Percentiles rank a stretch among this genome's conserved stretches.
Conservation (phyloP, 1,140 invertebrate species). For the Drosophila yakuba region DNA sequence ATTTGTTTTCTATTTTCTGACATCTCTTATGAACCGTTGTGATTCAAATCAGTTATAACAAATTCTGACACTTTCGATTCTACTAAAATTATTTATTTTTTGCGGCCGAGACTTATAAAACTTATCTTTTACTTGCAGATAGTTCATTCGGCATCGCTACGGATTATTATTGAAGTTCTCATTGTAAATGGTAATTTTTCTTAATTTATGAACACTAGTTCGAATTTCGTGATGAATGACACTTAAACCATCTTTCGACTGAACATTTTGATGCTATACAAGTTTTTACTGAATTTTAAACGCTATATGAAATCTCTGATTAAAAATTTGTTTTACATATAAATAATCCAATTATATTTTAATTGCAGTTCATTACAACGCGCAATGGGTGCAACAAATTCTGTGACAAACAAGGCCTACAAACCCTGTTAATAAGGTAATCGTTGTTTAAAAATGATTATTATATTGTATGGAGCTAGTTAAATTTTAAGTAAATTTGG, state of each 20-base stretch:
- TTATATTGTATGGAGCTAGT: too few relatives aligned
- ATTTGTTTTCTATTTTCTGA: constrained; percentile 74
- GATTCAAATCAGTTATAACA: constrained; percentile 68
- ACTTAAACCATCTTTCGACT: constrained; percentile 15
- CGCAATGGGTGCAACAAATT: too few relatives aligned
- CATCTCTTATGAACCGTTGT: constrained; percentile 82
- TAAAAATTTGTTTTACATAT: too few relatives aligned
- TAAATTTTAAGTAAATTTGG: too few relatives aligned
- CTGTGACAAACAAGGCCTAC: too few relatives aligned
- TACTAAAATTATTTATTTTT: not conserved
- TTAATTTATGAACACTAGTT: too few relatives aligned
- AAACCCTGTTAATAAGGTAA: not conserved
- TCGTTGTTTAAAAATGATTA: too few relatives aligned
- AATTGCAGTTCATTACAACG: not conserved
- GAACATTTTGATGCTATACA: constrained; percentile 8
- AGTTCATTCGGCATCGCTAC: too few relatives aligned
- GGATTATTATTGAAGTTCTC: too few relatives aligned
- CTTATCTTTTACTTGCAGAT: constrained; percentile 33
- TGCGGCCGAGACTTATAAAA: not conserved
- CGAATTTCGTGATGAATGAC: constrained; percentile 1
- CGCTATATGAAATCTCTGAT: too few relatives aligned
- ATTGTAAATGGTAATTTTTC: not conserved
- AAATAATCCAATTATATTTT: not conserved
- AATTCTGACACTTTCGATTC: constrained; percentile 40
- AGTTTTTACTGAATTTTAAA: constrained; percentile 7